Evolutionary conservation across 1,140 invertebrate genomes (phyloP).

Genomic region (Neotoxoptera formosana): DNA sequence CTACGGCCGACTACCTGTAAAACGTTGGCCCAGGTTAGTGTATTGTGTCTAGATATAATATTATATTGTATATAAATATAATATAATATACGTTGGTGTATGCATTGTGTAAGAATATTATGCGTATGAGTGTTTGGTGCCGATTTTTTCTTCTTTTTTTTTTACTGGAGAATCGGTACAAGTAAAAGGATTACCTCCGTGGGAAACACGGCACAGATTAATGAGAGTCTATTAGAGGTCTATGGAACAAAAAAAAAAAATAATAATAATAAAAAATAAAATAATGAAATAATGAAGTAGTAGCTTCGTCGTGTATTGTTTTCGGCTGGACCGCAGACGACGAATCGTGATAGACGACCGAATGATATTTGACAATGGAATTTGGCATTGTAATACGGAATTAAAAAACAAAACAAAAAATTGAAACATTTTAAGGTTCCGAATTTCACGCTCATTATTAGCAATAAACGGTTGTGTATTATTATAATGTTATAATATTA

Average conservation of each 20-base stretch:
- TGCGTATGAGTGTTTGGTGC: background rate
- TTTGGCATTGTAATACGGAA: slow-evolving; percentile 34
- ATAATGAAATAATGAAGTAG: slow-evolving; percentile 40
- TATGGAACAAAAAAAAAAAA: background rate
- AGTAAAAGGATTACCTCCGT: slow-evolving; percentile 55
- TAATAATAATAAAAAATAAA: background rate
- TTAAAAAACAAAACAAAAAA: slow-evolving; percentile 19
- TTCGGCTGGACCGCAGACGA: slow-evolving; percentile 43
- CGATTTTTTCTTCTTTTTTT: background rate
- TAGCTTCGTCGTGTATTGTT: slow-evolving; percentile 42
- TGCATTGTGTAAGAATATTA: slow-evolving; percentile 24
- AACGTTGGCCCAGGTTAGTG: slow-evolving; percentile 56
- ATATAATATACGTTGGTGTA: background rate
- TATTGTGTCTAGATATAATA: background rate
- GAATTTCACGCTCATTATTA: slow-evolving; percentile 38
- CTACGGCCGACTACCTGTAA: slow-evolving; percentile 36
- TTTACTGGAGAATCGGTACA: slow-evolving; percentile 8
- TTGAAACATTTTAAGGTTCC: slow-evolving; percentile 15
- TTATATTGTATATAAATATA: background rate
- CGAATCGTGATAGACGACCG: slow-evolving; percentile 33
- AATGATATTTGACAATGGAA: slow-evolving; percentile 51
- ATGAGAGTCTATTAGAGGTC: slow-evolving; percentile 48
- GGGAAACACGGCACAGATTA: slow-evolving; percentile 45
- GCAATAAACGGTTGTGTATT: slow-evolving; percentile 37
- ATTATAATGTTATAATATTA: background rate